Percentiles rank a stretch among this genome's conserved stretches.
These are phyloP conservation scores for Amiota communis DNA, from an alignment of 2,888 invertebrate species.

Conservation along the genomic window DNA sequence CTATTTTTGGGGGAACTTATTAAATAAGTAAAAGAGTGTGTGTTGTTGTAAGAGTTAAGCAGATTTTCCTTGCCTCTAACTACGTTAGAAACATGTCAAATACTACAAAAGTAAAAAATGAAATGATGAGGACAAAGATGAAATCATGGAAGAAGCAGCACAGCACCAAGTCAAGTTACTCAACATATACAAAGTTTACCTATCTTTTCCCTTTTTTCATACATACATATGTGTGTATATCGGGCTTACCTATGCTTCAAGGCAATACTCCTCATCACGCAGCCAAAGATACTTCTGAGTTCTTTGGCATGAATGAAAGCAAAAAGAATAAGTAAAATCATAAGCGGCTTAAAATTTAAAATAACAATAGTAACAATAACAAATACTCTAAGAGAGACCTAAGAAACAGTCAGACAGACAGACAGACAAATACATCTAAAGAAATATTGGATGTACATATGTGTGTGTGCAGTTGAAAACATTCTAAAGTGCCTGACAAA, in stretches of 20 bases:
- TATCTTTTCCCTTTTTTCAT: constrained; percentile 12
- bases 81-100: constrained; percentile 11
- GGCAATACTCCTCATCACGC: not conserved
- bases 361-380: constrained; percentile 31
- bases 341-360: constrained; percentile 59
- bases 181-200: not conserved
- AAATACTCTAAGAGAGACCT: not conserved
- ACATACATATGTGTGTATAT: too few species aligned
- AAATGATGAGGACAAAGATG: not conserved
- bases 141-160: constrained; percentile 43
- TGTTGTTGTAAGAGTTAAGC: constrained; percentile 16
- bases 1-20: constrained; percentile 2
- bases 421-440: not conserved
- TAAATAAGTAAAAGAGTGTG: constrained; percentile 9
- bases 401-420: not conserved
- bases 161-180: constrained; percentile 35
- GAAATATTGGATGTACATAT: not conserved
- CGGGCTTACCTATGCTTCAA: constrained; percentile 4
- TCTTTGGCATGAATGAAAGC: not conserved
- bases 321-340: constrained; percentile 43
- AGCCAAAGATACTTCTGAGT: not conserved
- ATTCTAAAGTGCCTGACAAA: constrained; percentile 19
- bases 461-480: constrained; percentile 4
- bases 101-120: not conserved
- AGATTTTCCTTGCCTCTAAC: constrained; percentile 22